phyloP scores from a whole-genome alignment of 2,888 invertebrate genomes.

The Drosophila imparisetae region DNA sequence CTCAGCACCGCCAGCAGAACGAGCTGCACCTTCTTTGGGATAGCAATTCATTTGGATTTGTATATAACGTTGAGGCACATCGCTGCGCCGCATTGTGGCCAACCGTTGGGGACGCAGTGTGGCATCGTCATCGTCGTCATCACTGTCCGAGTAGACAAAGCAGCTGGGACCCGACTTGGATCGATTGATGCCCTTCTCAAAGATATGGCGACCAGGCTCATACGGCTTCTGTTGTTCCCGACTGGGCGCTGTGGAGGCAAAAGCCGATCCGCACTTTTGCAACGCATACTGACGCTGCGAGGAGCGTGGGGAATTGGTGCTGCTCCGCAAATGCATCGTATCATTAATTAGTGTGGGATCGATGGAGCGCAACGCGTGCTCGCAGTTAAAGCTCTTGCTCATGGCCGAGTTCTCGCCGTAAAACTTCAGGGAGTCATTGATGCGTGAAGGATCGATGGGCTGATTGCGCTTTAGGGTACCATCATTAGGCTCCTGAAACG shows the following conservation, averaged over 20 bases:
- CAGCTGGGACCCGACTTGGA: constrained; percentile 85
- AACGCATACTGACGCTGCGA: constrained; percentile 80
- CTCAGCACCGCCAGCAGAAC: constrained; percentile 36
- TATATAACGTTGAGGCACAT: constrained; percentile 81
- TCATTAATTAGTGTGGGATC: constrained; percentile 83
- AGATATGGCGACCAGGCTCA: constrained; percentile 75
- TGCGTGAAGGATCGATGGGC: constrained; percentile 85
- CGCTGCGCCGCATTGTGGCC: constrained; percentile 82
- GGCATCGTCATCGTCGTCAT: constrained; percentile 81
- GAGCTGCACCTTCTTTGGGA: constrained; percentile 71
- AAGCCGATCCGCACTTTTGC: constrained; percentile 84
- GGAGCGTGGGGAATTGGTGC: constrained; percentile 68
- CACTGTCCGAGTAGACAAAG: constrained; percentile 83
- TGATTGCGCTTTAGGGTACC: constrained; percentile 84
- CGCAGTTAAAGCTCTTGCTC: constrained; percentile 85
- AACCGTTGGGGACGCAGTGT: constrained; percentile 81
- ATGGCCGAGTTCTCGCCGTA: constrained; percentile 84
- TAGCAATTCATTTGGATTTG: constrained; percentile 85
- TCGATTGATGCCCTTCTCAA: constrained; percentile 84
- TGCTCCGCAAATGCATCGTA: constrained; percentile 79
- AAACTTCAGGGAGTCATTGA: constrained; percentile 85
- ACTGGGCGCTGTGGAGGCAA: constrained; percentile 55
- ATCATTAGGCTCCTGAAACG: constrained; percentile 83
- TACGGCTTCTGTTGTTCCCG: constrained; percentile 53
- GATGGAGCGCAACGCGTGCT: constrained; percentile 83